Evolutionary conservation across 2,113 vertebrate species (phyloP), one percentile per base, ranked within the genome.

Genomic region (Crypturellus undulatus): DNA sequence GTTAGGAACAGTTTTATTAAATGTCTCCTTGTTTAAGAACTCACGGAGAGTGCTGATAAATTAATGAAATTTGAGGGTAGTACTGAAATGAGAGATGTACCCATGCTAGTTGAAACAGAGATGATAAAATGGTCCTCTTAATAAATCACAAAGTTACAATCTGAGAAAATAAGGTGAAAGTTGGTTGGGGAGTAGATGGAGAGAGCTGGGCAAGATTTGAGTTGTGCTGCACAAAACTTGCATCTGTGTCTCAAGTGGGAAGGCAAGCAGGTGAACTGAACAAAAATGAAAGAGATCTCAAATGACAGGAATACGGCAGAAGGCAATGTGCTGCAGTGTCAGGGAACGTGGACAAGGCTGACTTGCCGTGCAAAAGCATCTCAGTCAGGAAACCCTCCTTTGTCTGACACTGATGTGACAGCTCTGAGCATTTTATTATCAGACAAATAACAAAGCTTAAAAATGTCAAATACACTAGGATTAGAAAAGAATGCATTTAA

Each of bases 181-280:
- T 42, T 64, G 26, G 18, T 19, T 34, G 34, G 14, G 51, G 28
- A 25, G 54, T 17, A 30, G 54, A 30, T 28, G 54, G 54, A 56
- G 54, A 56, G 15, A 6, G 6, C 34, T 77, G 49, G 60, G 28
- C 22, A 80, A n/a, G 43, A 71, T 88, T 36, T 88, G n/a, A 62
- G 13, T 2, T 8, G 45, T 69, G 34, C 21, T 63, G 63, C 68
- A 28, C 19, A 47, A 32, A 83, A 70, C 30, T 58, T 26, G 38
- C 2, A 4, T 43, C 60, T 0, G 54, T 56, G 14, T 56, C 28
- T 2, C 1, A 2, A n/a, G n/a, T 70, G 9, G 51, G 84, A 58
- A 84, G 36, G n/a, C n/a, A n/a, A n/a, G n/a, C 0, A 0, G 12
- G 6, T 56, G 24, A 79, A 45, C 89, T 71, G 32, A 2, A 3